Evolutionary conservation across 2,797 vertebrate species (phyloP).

Genomic region (Phoebastria nigripes): DNA sequence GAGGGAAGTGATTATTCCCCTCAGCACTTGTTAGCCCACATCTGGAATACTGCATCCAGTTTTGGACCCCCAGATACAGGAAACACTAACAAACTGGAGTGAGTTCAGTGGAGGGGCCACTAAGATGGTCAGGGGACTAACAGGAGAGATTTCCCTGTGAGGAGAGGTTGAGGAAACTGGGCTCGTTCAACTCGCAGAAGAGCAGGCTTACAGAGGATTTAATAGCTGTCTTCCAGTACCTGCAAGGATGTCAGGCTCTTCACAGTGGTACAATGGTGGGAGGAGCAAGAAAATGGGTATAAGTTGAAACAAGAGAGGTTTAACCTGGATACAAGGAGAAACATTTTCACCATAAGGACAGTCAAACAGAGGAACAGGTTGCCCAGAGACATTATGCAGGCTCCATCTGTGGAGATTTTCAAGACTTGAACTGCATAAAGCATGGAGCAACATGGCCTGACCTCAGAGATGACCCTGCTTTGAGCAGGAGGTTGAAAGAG

Average conservation of each 20-base stretch:
- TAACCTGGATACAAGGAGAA: not conserved
- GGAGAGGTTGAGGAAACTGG: not conserved
- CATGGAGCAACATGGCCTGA: not conserved
- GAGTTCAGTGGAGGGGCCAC: not conserved
- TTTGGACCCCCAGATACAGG: not conserved
- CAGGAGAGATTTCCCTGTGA: not conserved
- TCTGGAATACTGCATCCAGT: not conserved
- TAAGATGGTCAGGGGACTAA: not conserved
- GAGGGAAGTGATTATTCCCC: not conserved
- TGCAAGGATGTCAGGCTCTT: not conserved
- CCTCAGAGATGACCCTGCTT: not conserved
- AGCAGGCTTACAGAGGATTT: not conserved
- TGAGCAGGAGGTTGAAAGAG: not conserved
- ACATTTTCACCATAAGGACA: not conserved
- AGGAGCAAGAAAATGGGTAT: fast-evolving
- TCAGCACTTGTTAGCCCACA: not conserved
- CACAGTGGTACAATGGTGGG: fast-evolving
- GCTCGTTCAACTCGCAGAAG: not conserved
- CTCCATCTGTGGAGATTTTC: not conserved
- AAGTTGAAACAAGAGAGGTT: not conserved
- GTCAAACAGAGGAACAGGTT: not conserved
- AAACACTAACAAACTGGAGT: not conserved
- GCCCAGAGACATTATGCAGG: not conserved
- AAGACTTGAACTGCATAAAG: not conserved
- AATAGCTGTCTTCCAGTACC: not conserved